Percentiles rank a stretch among this genome's conserved stretches.
Evolutionary conservation across 2,113 vertebrate genomes (phyloP).

Genomic region (Edolisoma coerulescens): DNA sequence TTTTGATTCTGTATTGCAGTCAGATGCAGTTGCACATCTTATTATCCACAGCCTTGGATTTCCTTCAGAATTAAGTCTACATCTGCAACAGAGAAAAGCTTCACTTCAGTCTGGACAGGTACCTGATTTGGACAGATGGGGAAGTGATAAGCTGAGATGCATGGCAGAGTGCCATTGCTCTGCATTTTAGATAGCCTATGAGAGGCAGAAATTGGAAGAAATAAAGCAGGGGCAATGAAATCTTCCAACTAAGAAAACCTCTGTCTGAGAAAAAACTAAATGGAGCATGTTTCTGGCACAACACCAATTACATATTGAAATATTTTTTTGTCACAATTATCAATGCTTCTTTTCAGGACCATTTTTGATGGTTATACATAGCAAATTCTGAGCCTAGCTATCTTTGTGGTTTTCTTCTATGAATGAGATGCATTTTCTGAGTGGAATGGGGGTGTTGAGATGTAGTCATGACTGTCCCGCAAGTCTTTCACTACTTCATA

Average conservation of each 20-base stretch:
- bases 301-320: background rate
- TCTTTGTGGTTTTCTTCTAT: background rate
- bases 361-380: background rate
- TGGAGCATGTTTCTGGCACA: background rate
- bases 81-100: background rate
- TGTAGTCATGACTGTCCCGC: background rate
- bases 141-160: background rate
- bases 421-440: background rate
- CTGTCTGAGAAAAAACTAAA: background rate
- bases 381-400: background rate
- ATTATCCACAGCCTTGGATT: background rate
- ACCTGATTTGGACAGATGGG: background rate
- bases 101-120: background rate
- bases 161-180: background rate
- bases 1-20: background rate
- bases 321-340: background rate
- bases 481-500: background rate
- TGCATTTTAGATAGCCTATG: background rate
- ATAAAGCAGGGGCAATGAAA: background rate
- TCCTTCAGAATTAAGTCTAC: background rate
- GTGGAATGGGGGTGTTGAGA: background rate
- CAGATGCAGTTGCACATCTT: background rate
- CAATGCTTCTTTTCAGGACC: background rate
- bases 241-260: background rate
- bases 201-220: background rate